Evolutionary conservation across 2,888 invertebrate genomes (phyloP).

Genomic region (Oxytorus armatus): DNA sequence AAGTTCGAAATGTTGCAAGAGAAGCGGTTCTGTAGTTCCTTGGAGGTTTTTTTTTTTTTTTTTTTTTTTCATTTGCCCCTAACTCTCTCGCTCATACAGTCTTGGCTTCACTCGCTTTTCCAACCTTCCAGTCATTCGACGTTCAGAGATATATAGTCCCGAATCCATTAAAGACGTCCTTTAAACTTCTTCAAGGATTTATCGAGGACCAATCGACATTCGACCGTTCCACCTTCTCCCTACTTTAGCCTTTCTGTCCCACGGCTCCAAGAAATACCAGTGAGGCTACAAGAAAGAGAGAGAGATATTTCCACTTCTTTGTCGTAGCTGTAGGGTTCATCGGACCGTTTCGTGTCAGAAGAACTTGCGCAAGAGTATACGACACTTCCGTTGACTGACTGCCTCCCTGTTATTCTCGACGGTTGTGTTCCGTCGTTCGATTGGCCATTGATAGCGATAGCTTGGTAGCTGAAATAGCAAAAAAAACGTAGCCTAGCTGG

Average conservation of each 20-base stretch:
- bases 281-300: conserved; percentile 1
- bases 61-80: conserved; percentile 43
- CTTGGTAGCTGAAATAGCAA: not conserved
- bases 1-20: conserved; percentile 42
- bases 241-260: conserved; percentile 14
- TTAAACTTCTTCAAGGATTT: conserved; percentile 74
- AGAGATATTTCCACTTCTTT: conserved; percentile 10
- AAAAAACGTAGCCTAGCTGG: not conserved
- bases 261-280: conserved; percentile 22
- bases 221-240: conserved; percentile 39
- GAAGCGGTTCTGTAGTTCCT: conserved; percentile 50
- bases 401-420: conserved; percentile 69
- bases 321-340: conserved; percentile 60
- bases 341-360: conserved; percentile 21
- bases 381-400: conserved; percentile 75
- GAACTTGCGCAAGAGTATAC: conserved; percentile 51
- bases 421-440: conserved; percentile 75
- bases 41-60: too few species aligned
- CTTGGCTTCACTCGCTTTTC: conserved; percentile 44
- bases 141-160: conserved; percentile 70
- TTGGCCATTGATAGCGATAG: conserved; percentile 58
- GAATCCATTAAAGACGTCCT: conserved; percentile 74
- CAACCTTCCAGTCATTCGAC: conserved; percentile 59
- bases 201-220: conserved; percentile 71
- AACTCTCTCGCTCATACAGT: conserved; percentile 36